Evolutionary conservation across 53 echinoderm and acorn worm species (phyloP).

Genomic region (Crossaster papposus): DNA sequence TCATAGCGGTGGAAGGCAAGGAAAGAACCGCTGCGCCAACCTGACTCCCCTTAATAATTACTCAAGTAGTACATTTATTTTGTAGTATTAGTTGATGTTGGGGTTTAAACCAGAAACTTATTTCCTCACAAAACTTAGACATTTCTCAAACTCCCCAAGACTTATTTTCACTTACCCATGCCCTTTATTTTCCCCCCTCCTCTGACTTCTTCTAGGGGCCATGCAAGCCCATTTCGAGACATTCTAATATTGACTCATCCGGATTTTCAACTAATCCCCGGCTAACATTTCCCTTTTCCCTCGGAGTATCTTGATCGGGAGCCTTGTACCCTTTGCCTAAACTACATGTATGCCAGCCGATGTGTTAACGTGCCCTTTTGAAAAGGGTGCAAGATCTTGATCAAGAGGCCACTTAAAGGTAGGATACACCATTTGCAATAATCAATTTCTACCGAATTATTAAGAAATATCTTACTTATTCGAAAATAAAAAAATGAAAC

Average conservation of each 20-base stretch:
- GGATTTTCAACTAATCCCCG: neutral
- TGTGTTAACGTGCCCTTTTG: neutral
- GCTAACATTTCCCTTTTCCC: neutral
- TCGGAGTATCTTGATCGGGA: neutral
- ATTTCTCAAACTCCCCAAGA: neutral
- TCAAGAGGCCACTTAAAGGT: too few species aligned
- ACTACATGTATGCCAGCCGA: neutral
- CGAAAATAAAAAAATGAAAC: too few species aligned
- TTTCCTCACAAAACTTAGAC: too few species aligned
- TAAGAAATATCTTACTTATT: too few species aligned
- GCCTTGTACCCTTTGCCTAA: neutral
- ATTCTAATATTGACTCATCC: slow-evolving; percentile 1
- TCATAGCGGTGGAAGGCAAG: too few species aligned
- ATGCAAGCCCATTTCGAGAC: neutral
- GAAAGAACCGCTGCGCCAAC: too few species aligned
- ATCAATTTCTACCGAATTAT: too few species aligned
- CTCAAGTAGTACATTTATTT: too few species aligned
- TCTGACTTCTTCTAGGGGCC: neutral
- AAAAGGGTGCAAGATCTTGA: neutral
- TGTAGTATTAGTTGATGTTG: too few species aligned
- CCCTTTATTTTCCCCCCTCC: neutral
- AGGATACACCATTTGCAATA: too few species aligned
- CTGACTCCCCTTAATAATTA: too few species aligned
- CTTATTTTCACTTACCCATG: neutral
- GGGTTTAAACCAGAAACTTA: too few species aligned